phyloP scores from a whole-genome alignment of 2,888 invertebrate genomes.

The Drosophila pseudotakahashii region DNA sequence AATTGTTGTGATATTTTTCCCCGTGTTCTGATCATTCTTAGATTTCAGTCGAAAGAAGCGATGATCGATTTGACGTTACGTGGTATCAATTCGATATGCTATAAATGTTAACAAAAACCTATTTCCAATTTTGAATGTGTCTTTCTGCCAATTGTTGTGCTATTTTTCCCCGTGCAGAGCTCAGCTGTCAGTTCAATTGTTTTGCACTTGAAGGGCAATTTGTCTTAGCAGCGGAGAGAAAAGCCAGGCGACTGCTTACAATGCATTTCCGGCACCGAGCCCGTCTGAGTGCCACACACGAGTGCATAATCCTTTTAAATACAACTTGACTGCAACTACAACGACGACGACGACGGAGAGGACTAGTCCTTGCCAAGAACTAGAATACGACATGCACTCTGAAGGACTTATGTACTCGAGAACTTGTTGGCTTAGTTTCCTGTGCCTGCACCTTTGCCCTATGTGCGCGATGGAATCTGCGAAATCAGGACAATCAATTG shows the following conservation, averaged over 20 bases:
- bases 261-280: slow-evolving; percentile 58
- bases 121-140: too few relatives aligned
- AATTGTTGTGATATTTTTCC: background rate
- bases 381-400: slow-evolving; percentile 30
- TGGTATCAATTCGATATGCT: too few relatives aligned
- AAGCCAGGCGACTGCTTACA: slow-evolving; percentile 64
- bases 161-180: slow-evolving; percentile 4
- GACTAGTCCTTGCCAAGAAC: slow-evolving; percentile 52
- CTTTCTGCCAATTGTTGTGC: too few relatives aligned
- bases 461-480: background rate
- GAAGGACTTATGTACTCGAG: slow-evolving; percentile 27
- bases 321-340: slow-evolving; percentile 55
- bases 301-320: slow-evolving; percentile 78
- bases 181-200: slow-evolving; percentile 67
- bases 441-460: too few relatives aligned
- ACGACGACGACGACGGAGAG: slow-evolving; percentile 19
- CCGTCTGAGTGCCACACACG: slow-evolving; percentile 53
- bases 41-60: too few relatives aligned
- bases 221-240: slow-evolving; percentile 65
- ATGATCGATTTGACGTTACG: too few relatives aligned
- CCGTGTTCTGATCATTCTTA: too few relatives aligned
- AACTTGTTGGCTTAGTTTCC: slow-evolving; percentile 28
- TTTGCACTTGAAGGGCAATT: slow-evolving; percentile 77
- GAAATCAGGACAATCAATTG: slow-evolving; percentile 48
- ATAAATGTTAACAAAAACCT: too few relatives aligned